Evolutionary conservation across 2,797 vertebrate species (phyloP), one percentile per base, ranked within the genome.

Genomic region (Esox masquinongy): DNA sequence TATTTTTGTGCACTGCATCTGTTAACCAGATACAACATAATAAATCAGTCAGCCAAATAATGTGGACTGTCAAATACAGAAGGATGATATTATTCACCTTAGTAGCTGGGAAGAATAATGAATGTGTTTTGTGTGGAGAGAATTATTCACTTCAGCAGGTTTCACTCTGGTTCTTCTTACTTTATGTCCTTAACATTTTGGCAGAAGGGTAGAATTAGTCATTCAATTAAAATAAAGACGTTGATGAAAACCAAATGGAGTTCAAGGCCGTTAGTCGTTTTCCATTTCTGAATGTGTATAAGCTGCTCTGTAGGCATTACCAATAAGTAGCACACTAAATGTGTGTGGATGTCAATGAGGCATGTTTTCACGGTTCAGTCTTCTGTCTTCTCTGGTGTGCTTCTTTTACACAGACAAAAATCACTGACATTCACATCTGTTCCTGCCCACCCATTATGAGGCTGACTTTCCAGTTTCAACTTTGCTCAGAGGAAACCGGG

Each of bases 361-460:
- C 29, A 31, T 17, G 29, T 31, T 31, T 17, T 34, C 64, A 67
- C 16, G 17, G 64, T 67, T 14, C 26, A 31, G 29, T 24, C 22
- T 59, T 59, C 53, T 15, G 12, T 17, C 19, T n/a, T 69, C 67
- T 36, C 36, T 24, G 11, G 63, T 17, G 29, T 34, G 63, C 26
- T 22, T 19, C 16, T 67, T 5, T 17, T 19, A 17, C 16, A 66
- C 15, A 36, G 64, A 19, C 31, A 67, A 17, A n/a, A 67, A 31
- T 34, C 64, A 36, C 26, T 66, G 56, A 15, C 26, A 26, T 36
- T 47, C 39, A 69, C 68, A 43, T 69, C 39, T 47, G 9, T n/a
- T 73, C 56, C 72, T 79, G 77, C 68, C 50, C 3, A 68, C 82
- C 31, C 72, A 77, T 87, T 84, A 84, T 79, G 39, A 63, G 9